These are phyloP conservation scores for Miichthys miiuy DNA, from an alignment of 2,797 vertebrate genomes.

Conservation along the genomic window DNA sequence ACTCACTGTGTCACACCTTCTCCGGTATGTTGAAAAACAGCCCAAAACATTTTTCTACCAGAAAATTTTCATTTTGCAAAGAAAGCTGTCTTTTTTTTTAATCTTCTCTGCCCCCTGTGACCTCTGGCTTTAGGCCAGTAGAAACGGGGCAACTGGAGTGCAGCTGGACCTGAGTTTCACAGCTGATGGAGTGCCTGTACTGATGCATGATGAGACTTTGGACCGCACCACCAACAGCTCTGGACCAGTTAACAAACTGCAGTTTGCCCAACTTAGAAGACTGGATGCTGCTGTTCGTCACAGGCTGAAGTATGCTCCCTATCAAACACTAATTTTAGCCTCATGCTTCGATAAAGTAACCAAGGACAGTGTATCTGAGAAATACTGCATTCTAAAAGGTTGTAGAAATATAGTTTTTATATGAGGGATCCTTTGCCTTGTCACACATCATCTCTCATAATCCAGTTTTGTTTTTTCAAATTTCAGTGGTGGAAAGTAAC, in stretches of 20 bases:
- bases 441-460: too few relatives aligned
- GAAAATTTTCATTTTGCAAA: neutral
- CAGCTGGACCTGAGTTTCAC: slow-evolving; percentile 94
- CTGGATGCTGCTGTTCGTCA: slow-evolving; percentile 92
- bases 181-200: slow-evolving; percentile 89
- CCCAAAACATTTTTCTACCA: too few relatives aligned
- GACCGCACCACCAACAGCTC: slow-evolving; percentile 93
- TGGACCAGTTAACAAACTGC: slow-evolving; percentile 87
- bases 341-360: neutral
- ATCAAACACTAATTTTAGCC: neutral
- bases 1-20: neutral
- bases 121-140: slow-evolving; percentile 85
- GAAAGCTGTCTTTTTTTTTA: neutral
- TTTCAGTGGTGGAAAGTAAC: too few relatives aligned
- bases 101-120: slow-evolving; percentile 4
- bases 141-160: slow-evolving; percentile 91
- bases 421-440: neutral
- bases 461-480: too few relatives aligned
- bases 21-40: too few relatives aligned
- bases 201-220: slow-evolving; percentile 95
- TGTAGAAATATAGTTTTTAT: slow-evolving; percentile 10
- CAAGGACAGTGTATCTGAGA: neutral
- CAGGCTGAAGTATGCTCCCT: slow-evolving; percentile 85
- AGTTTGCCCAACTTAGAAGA: slow-evolving; percentile 87
- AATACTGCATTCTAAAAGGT: neutral